These are phyloP conservation scores for Ageneiosus marmoratus DNA, from an alignment of 2,113 vertebrate species.

Conservation along the genomic window DNA sequence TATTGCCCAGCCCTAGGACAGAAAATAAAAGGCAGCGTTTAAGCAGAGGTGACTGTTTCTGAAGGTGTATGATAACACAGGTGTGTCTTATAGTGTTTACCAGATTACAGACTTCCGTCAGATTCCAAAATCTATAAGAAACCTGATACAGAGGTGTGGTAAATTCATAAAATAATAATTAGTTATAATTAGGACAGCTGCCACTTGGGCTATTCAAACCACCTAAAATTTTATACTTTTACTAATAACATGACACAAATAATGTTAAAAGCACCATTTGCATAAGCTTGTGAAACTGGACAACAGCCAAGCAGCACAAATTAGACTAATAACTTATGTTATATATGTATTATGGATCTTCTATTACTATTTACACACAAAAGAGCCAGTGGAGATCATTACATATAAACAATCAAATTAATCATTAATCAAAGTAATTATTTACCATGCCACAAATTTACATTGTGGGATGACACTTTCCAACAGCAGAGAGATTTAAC, in stretches of 20 bases:
- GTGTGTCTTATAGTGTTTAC: constrained; percentile 7
- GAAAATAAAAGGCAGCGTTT: background rate
- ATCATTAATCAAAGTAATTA: background rate
- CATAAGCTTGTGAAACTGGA: background rate
- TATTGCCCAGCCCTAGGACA: too few species aligned
- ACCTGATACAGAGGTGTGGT: background rate
- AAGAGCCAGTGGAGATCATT: background rate
- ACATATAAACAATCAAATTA: background rate
- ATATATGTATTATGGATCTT: background rate
- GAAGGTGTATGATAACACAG: constrained; percentile 3
- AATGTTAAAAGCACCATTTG: background rate
- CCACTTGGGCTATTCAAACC: background rate
- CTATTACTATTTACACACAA: background rate
- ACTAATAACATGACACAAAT: background rate
- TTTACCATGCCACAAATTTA: background rate
- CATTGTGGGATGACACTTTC: background rate
- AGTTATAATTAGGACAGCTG: background rate
- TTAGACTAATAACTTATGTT: too few species aligned
- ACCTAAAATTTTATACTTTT: background rate
- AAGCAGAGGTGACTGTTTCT: background rate
- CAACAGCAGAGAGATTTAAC: background rate
- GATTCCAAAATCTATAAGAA: constrained; percentile 1
- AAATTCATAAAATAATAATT: background rate
- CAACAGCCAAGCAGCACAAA: background rate
- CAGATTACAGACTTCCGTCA: background rate